These are phyloP conservation scores for Spea bombifrons DNA, from an alignment of 2,113 vertebrate species.

Conservation along the genomic window DNA sequence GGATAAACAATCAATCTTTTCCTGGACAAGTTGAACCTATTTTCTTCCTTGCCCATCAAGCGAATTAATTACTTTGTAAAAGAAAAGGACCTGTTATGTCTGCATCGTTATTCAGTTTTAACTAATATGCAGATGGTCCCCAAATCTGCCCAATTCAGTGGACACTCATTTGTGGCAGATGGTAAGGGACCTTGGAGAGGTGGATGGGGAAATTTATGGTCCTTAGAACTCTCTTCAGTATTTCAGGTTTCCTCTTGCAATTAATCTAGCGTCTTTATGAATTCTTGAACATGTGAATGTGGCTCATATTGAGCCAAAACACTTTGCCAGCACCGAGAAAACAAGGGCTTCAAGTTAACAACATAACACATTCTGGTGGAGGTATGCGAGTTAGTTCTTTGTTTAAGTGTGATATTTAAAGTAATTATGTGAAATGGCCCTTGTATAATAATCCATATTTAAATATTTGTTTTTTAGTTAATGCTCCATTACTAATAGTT, in stretches of 20 bases:
- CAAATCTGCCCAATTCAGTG: constrained; percentile 9
- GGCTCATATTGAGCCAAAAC: neutral
- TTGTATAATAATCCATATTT: no score
- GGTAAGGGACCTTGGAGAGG: neutral
- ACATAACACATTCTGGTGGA: neutral
- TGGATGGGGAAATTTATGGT: neutral
- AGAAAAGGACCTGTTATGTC: neutral
- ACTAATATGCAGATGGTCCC: constrained; percentile 25
- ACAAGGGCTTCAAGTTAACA: neutral
- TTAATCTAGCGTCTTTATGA: neutral
- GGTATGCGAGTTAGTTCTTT: no score
- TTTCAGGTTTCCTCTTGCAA: neutral
- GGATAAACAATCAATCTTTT: neutral
- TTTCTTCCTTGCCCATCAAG: neutral
- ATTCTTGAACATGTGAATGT: neutral
- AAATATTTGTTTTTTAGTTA: no score
- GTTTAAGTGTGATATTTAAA: no score
- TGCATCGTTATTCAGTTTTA: constrained; percentile 8
- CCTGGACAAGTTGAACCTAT: neutral
- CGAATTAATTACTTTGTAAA: neutral
- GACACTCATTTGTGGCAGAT: constrained; percentile 17
- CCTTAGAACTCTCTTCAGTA: neutral
- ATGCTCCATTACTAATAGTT: no score
- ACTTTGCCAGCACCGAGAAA: neutral
- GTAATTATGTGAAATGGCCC: no score